These are phyloP conservation scores for Hypomecis atomaria DNA, from an alignment of 2,888 invertebrate genomes.

Conservation along the genomic window DNA sequence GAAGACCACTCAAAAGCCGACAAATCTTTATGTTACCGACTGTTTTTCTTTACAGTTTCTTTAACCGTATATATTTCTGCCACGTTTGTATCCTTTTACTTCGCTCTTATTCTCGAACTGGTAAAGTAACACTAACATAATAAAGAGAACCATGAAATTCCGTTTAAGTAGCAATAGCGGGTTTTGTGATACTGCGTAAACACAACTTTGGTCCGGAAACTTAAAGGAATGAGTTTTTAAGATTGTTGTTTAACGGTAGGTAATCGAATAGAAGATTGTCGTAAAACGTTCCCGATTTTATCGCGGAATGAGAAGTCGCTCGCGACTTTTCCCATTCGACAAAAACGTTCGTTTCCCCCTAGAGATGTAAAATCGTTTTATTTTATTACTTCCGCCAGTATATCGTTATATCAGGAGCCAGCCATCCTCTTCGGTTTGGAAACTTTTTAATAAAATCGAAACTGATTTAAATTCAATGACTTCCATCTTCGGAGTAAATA, in stretches of 20 bases:
- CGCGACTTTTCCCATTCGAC: constrained; percentile 82
- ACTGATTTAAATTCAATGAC: constrained; percentile 50
- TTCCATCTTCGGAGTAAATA: constrained; percentile 30
- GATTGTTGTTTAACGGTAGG: constrained; percentile 81
- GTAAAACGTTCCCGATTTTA: constrained; percentile 84
- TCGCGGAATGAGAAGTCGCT: constrained; percentile 82
- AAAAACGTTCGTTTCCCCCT: constrained; percentile 81
- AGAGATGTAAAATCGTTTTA: constrained; percentile 84
- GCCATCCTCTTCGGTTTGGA: constrained; percentile 63
- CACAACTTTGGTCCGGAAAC: constrained; percentile 51
- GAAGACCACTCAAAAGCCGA: constrained; percentile 27
- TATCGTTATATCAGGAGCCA: constrained; percentile 76
- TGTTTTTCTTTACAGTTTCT: constrained; percentile 9
- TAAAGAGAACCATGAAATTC: constrained; percentile 19
- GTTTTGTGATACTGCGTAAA: constrained; percentile 36
- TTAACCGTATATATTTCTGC: constrained; percentile 1
- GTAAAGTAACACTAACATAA: constrained; percentile 6
- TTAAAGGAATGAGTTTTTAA: constrained; percentile 65
- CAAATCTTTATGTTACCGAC: constrained; percentile 25
- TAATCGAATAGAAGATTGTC: constrained; percentile 83
- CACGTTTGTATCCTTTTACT: constrained; percentile 9
- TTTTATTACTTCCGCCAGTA: constrained; percentile 83
- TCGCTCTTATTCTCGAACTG: not conserved
- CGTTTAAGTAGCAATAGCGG: constrained; percentile 21
- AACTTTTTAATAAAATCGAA: constrained; percentile 67